Percentiles rank a stretch among this genome's conserved stretches.
Conservation (phyloP, 2,797 vertebrate genomes). For the Thaleichthys pacificus region DNA sequence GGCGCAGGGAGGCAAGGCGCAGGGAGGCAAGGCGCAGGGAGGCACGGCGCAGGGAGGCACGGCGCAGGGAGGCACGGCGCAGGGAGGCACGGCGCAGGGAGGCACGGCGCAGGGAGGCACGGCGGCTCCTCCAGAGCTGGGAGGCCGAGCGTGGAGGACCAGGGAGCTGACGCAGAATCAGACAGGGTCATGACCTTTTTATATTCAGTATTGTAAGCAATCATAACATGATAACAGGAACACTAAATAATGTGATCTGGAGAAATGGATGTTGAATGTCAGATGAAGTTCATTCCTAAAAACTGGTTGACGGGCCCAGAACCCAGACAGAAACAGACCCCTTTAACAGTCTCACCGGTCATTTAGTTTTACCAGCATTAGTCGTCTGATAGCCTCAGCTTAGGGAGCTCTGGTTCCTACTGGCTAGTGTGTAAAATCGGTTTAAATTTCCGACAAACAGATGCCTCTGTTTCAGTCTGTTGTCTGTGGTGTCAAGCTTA, state of each 20-base stretch:
- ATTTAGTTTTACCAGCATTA: slow-evolving; percentile 69
- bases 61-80: too few species aligned
- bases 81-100: too few species aligned
- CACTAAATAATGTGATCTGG: too few species aligned
- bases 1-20: slow-evolving; percentile 29
- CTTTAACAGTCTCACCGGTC: slow-evolving; percentile 63
- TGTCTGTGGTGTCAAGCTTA: slow-evolving; percentile 34
- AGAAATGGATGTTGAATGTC: not conserved
- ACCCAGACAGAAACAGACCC: slow-evolving; percentile 40
- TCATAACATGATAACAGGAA: too few species aligned
- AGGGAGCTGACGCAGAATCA: not conserved
- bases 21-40: too few species aligned
- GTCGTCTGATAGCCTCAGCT: slow-evolving; percentile 67
- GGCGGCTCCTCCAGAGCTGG: slow-evolving; percentile 45
- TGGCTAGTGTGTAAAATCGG: slow-evolving; percentile 35
- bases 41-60: slow-evolving; percentile 65
- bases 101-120: slow-evolving; percentile 3
- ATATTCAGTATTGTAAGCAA: too few species aligned
- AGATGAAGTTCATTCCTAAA: slow-evolving; percentile 48
- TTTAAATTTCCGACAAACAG: slow-evolving; percentile 47
- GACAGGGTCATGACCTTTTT: too few species aligned
- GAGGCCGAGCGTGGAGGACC: slow-evolving; percentile 5
- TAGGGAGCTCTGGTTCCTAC: slow-evolving; percentile 35
- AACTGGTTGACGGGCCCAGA: slow-evolving; percentile 59
- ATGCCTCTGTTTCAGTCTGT: slow-evolving; percentile 41